These are phyloP conservation scores for Stichodactyla helianthus DNA, from an alignment of 64 coral and sea anemone genomes.

Conservation along the genomic window DNA sequence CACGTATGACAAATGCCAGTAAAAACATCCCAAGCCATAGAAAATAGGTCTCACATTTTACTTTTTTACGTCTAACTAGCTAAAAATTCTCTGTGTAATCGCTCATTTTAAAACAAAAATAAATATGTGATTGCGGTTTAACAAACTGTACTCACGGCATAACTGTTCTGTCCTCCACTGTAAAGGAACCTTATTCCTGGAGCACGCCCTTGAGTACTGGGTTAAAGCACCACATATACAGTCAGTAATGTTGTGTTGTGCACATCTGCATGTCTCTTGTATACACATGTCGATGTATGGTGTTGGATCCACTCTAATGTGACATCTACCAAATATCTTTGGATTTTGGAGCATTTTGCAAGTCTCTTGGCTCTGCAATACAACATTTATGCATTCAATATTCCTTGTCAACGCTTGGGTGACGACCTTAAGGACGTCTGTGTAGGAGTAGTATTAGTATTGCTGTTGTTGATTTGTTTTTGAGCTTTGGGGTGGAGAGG, in stretches of 20 bases:
- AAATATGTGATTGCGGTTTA: not conserved
- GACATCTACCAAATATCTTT: conserved; percentile 20
- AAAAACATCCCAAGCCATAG: too few relatives aligned
- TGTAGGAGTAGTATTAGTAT: too few relatives aligned
- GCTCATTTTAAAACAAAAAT: too few relatives aligned
- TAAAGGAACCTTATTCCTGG: conserved; percentile 16
- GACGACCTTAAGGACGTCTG: too few relatives aligned
- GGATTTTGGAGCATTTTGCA: conserved; percentile 2
- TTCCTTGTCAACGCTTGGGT: not conserved
- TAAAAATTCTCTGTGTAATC: too few relatives aligned
- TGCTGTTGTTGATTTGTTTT: too few relatives aligned
- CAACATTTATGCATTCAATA: not conserved
- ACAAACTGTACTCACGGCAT: conserved; percentile 39
- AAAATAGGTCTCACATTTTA: too few relatives aligned
- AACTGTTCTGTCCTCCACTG: conserved; percentile 40
- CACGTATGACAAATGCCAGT: too few relatives aligned
- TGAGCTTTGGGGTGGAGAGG: too few relatives aligned
- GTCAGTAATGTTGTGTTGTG: not conserved
- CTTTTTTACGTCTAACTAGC: too few relatives aligned
- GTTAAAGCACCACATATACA: conserved; percentile 55
- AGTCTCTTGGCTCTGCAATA: not conserved
- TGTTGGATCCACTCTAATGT: conserved; percentile 30
- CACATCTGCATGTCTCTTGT: conserved; percentile 45
- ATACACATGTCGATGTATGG: conserved; percentile 43
- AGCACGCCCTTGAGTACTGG: conserved; percentile 62